Base-by-base conservation (phyloP, 2,113 vertebrate genomes). In the Anas platyrhynchos region DNA sequence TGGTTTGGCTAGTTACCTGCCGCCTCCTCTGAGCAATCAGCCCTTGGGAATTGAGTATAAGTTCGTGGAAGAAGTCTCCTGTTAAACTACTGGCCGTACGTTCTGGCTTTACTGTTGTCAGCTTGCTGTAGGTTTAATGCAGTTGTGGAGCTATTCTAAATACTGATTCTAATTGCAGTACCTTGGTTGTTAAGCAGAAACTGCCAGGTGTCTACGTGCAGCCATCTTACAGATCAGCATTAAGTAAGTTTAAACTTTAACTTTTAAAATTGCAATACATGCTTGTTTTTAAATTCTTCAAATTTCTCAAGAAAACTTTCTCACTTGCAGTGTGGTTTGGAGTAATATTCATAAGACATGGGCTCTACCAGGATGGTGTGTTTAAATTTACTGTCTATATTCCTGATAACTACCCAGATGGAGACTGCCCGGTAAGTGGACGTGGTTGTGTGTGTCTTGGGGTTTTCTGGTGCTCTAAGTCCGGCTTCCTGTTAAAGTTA, bases 361-460 rank as follows among this genome's bases (percentile, higher is more conserved):
- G 99, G 81, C 98, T 99, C 43, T 99, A 99, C 97, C 99, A 99
- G 96, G 99, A 99, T 54, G 99, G 99, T 4, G 99, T 99, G 48
- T 99, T 99, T 97, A 99, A 99, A 96, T 99, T 99, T 97, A 99
- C 99, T 3, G 99, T 99, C 84, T 99, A 99, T 97, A 99, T 99
- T 97, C 99, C 99, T 89, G 99, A 99, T 96, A 99, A 99, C 98
- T 99, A 99, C 94, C 99, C 99, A 4, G 99, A 99, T 91, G 99
- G 99, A 65, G 99, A 99, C 72, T 99, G 99, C 96, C 99, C 99
- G 9, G 98, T 99, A 94, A 98, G 98, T 98, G 56, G 20, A 5
- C 58, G 7, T 72, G 29, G 21, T 7, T 56, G 8, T 67, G 29
- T 46, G 41, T 55, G 52, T 63, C 29, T 62, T 73, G 32, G 14